Base-by-base conservation (phyloP, 2,888 invertebrate genomes). In the Eretmocerus hayati region DNA sequence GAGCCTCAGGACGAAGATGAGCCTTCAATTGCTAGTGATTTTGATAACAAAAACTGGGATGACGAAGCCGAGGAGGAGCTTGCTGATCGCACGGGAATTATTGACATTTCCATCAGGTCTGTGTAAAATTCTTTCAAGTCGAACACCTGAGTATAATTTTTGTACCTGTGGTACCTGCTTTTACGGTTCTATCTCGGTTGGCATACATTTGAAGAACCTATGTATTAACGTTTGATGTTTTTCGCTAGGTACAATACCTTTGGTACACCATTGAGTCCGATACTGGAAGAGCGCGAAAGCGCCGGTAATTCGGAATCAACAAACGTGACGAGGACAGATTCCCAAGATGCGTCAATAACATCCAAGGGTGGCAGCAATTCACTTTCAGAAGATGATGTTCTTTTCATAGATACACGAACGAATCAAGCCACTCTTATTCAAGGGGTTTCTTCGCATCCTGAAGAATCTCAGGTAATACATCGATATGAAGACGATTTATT, bases 241-340 rank as follows among this genome's bases (percentile, higher is more conserved):
- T n/a, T 70, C 50, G 63, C 70, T 20, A 71, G 73, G 56, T 81
- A 81, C 57, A 79, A 79, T 56, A 71, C 75, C 18, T 80, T 77
- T 56, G 77, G 79, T 18, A 74, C 77, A 2, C 78, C 78, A 1
- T 59, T 81, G 15, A 80, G 80, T 42, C 81, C 81, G 1, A 81
- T 81, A 48, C 69, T 79, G 20, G 81, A 81, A 62, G 81, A 81
- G 65, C 74, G 76, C 31, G 75, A 75, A 47, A 70, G 67, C 43
- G 63, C 63, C n/a, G 57, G 62, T 3, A 70, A 63, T 35, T 69
- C 71, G 0, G 70, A 70, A 37, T 69, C 67, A 16, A 46, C 63
- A 30, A 52, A 52, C 19, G 59, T 60, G 23, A 74, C 58, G 52
- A 71, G 58, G 55, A 71, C 62, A 52, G 72, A 74, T 52, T 66